These are phyloP conservation scores for Xyrichtys novacula DNA, from an alignment of 2,797 vertebrate genomes.

Conservation along the genomic window DNA sequence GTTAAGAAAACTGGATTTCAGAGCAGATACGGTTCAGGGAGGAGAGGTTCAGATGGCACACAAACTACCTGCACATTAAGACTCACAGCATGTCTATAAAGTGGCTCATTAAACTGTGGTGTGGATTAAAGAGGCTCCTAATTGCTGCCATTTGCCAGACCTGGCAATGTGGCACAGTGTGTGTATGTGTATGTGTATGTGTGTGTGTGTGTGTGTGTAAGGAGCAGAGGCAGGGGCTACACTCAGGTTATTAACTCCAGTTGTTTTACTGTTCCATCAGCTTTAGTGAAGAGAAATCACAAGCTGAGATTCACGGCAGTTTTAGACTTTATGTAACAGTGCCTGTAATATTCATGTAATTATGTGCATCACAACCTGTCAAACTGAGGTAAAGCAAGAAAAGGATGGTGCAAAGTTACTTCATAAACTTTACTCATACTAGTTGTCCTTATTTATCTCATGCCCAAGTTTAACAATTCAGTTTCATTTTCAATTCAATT, in stretches of 20 bases:
- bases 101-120: constrained; percentile 41
- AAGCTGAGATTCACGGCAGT: background rate
- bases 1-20: background rate
- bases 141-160: constrained; percentile 50
- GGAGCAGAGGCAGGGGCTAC: constrained; percentile 38
- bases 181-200: too few species aligned
- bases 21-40: background rate
- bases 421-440: too few species aligned
- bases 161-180: constrained; percentile 16
- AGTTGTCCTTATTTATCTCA: too few species aligned
- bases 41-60: background rate
- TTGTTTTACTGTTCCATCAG: constrained; percentile 13
- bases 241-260: constrained; percentile 46
- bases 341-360: too few species aligned
- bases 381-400: too few species aligned
- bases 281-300: constrained; percentile 6
- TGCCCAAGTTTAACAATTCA: too few species aligned
- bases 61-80: constrained; percentile 12
- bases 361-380: too few species aligned
- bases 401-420: too few species aligned
- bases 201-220: constrained; percentile 10
- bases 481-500: too few species aligned
- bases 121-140: constrained; percentile 50
- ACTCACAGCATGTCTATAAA: constrained; percentile 51
- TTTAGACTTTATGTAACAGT: background rate